Evolutionary conservation across 1,140 invertebrate species (phyloP).

Genomic region (Subanguina moxae): DNA sequence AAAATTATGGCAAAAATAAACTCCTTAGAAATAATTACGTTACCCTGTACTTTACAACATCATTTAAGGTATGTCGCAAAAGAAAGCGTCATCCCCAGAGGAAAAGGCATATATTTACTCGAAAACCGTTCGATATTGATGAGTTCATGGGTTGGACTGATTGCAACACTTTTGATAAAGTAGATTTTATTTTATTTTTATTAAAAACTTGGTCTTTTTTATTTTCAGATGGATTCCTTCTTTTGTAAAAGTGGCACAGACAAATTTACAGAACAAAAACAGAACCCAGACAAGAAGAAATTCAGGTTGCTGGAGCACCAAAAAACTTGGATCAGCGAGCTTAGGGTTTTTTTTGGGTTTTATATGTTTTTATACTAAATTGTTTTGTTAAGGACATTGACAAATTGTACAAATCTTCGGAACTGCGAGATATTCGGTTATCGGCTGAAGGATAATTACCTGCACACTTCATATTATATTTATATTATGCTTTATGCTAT

Average conservation of each 20-base stretch:
- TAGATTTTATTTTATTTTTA: slow-evolving; percentile 7
- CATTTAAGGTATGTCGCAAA: slow-evolving; percentile 18
- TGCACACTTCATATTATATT: background rate
- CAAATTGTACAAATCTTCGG: slow-evolving; percentile 37
- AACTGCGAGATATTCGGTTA: slow-evolving; percentile 38
- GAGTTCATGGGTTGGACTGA: slow-evolving; percentile 37
- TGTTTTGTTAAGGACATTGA: slow-evolving; percentile 32
- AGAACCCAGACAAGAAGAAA: background rate
- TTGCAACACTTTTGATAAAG: slow-evolving; percentile 43
- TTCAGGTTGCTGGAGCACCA: slow-evolving; percentile 21
- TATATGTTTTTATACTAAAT: too few species aligned
- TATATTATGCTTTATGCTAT: background rate
- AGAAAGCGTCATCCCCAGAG: slow-evolving; percentile 25
- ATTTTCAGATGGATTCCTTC: slow-evolving; percentile 33
- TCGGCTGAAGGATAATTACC: slow-evolving; percentile 25
- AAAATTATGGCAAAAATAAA: too few species aligned
- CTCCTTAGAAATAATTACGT: too few species aligned
- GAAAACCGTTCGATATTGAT: slow-evolving; percentile 43
- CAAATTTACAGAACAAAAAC: slow-evolving; percentile 7
- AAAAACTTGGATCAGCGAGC: slow-evolving; percentile 43
- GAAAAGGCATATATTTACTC: slow-evolving; percentile 23
- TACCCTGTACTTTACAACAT: too few species aligned
- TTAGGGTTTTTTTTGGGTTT: slow-evolving; percentile 21
- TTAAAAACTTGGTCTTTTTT: too few species aligned
- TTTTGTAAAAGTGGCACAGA: slow-evolving; percentile 14